Evolutionary conservation across 2,797 vertebrate species (phyloP).

Genomic region (Gobio occitaniae): DNA sequence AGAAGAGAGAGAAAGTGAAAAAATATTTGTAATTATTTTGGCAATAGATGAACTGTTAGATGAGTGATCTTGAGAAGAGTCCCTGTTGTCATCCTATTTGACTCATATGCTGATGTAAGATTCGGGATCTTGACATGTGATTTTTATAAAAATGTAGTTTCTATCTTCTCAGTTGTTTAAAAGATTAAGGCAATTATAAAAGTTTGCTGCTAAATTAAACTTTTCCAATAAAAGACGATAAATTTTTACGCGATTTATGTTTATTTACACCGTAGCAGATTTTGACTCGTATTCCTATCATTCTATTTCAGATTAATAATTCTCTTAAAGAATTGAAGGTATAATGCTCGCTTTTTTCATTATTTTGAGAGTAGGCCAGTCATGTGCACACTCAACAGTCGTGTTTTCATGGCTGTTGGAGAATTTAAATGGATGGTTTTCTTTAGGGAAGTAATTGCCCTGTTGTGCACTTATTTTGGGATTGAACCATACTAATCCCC

Average conservation of each 20-base stretch:
- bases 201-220: not conserved
- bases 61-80: too few species aligned
- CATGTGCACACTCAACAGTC: not conserved
- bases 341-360: conserved; percentile 8
- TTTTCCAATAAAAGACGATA: not conserved
- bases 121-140: not conserved
- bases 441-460: conserved; percentile 71
- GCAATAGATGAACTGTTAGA: too few species aligned
- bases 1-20: too few species aligned
- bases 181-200: not conserved
- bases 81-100: too few species aligned
- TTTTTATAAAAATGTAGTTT: not conserved
- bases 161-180: not conserved
- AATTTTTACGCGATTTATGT: not conserved
- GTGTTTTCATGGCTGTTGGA: conserved; percentile 17
- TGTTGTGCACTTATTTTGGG: conserved; percentile 69
- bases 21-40: too few species aligned
- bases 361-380: not conserved
- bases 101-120: not conserved
- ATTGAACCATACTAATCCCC: conserved; percentile 78
- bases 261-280: not conserved
- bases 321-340: not conserved
- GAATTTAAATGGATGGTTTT: conserved; percentile 2
- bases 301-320: conserved; percentile 10
- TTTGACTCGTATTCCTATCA: not conserved